These are phyloP conservation scores for Henricia sp. DNA, from an alignment of 53 echinoderm and acorn worm genomes.

Conservation along the genomic window DNA sequence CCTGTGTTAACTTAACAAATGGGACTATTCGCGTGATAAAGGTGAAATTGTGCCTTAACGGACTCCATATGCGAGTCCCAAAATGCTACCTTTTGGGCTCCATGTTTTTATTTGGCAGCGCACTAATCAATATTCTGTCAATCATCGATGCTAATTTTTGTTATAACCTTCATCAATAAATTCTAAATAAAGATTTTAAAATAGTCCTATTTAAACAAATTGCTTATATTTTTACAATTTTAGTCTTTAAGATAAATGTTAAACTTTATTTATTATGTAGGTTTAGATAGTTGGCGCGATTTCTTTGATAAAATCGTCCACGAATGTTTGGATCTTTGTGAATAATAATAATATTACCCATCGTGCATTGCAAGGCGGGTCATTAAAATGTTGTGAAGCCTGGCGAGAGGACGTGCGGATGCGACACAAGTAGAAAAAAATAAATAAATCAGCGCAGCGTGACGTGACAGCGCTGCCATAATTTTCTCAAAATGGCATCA, in stretches of 20 bases:
- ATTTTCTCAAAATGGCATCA: constrained; percentile 23
- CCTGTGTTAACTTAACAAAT: constrained; percentile 22
- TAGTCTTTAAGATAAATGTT: not conserved
- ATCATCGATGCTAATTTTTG: constrained; percentile 47
- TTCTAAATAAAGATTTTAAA: not conserved
- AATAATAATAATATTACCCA: constrained; percentile 25
- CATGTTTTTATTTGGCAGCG: constrained; percentile 61
- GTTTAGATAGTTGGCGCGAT: not conserved
- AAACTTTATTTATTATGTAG: not conserved
- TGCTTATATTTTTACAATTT: not conserved
- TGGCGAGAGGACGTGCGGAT: not conserved
- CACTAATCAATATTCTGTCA: constrained; percentile 45
- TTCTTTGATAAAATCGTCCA: not conserved
- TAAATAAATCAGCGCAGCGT: not conserved
- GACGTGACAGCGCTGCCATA: not conserved
- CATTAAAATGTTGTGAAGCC: constrained; percentile 48
- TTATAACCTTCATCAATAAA: constrained; percentile 37
- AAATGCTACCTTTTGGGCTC: constrained; percentile 49
- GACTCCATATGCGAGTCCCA: constrained; percentile 64
- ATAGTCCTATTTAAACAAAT: not conserved
- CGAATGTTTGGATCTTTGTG: not conserved
- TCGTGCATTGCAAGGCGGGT: constrained; percentile 48
- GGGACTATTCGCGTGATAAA: constrained; percentile 22
- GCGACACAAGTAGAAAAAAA: not conserved
- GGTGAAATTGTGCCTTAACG: constrained; percentile 41